These are phyloP conservation scores for Nothura maculosa DNA, from an alignment of 2,797 vertebrate genomes.

Conservation along the genomic window DNA sequence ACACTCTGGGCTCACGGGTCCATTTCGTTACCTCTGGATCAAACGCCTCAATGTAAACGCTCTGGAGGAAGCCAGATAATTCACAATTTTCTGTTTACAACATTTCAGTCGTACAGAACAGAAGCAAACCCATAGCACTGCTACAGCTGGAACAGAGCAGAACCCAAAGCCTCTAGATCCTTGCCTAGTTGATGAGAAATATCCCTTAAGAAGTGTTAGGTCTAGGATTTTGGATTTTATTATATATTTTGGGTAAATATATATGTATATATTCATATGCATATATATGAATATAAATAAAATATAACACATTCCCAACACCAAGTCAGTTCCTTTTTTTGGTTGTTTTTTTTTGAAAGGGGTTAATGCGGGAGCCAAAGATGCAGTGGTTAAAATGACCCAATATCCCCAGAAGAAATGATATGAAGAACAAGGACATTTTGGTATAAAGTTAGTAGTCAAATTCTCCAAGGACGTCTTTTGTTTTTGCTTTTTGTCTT, in stretches of 20 bases:
- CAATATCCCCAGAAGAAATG: constrained; percentile 90
- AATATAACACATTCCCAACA: constrained; percentile 83
- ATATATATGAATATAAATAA: constrained; percentile 37
- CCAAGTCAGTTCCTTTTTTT: constrained; percentile 77
- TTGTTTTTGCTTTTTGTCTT: constrained; percentile 80
- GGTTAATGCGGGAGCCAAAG: constrained; percentile 89
- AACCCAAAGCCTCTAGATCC: constrained; percentile 70
- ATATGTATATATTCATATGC: not conserved
- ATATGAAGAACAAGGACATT: constrained; percentile 90
- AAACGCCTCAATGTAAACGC: constrained; percentile 3
- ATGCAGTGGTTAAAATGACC: constrained; percentile 90
- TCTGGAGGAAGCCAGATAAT: constrained; percentile 37
- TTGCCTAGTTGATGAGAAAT: constrained; percentile 46
- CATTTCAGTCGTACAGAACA: constrained; percentile 70
- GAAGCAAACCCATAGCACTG: constrained; percentile 72
- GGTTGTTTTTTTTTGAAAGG: constrained; percentile 82
- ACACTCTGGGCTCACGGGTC: constrained; percentile 22
- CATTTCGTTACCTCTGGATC: not conserved
- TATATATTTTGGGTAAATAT: constrained; percentile 66
- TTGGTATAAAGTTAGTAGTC: constrained; percentile 99
- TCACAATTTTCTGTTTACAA: constrained; percentile 75
- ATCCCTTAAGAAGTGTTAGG: constrained; percentile 85
- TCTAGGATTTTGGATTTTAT: constrained; percentile 88
- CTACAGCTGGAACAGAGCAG: constrained; percentile 56
- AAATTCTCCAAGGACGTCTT: constrained; percentile 99